Conservation (phyloP, 1,140 invertebrate species). For the Tetramorium simillimum region DNA sequence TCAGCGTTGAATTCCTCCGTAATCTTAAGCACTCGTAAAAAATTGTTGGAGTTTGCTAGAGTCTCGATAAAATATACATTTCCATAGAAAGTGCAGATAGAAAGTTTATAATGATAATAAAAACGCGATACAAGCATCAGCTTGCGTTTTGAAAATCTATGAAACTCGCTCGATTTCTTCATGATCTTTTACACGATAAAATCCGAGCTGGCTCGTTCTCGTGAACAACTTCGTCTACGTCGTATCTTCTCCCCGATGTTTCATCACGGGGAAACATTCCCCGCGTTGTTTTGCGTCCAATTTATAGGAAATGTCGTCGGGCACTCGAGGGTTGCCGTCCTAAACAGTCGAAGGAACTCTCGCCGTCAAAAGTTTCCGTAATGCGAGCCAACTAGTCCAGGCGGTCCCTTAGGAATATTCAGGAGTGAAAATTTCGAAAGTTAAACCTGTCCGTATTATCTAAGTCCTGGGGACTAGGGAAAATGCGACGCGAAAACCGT, state of each 20-base stretch:
- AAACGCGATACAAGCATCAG: not conserved
- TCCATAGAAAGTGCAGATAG: not conserved
- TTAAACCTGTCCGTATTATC: constrained; percentile 54
- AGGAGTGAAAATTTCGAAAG: constrained; percentile 57
- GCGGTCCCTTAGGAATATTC: constrained; percentile 51
- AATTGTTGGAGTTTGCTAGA: constrained; percentile 6
- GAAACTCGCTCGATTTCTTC: not conserved
- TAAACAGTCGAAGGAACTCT: constrained; percentile 56
- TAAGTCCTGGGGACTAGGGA: constrained; percentile 29
- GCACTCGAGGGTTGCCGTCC: constrained; percentile 58
- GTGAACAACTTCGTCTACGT: not conserved
- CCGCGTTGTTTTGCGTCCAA: constrained; percentile 78
- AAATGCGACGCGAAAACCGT: constrained; percentile 38
- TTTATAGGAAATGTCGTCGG: constrained; percentile 75
- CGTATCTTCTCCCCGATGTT: constrained; percentile 57
- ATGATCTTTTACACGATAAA: constrained; percentile 13
- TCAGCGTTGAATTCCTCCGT: not conserved
- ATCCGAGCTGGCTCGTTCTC: not conserved
- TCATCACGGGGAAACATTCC: constrained; percentile 74
- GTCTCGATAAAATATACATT: constrained; percentile 7
- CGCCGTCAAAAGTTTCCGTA: constrained; percentile 51
- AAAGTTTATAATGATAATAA: not conserved
- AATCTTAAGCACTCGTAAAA: not conserved
- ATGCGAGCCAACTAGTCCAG: constrained; percentile 51
- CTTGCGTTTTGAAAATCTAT: constrained; percentile 5